Percentiles rank a stretch among this genome's conserved stretches.
Conservation (phyloP, 2,113 vertebrate species). For the Cepphus grylle region DNA sequence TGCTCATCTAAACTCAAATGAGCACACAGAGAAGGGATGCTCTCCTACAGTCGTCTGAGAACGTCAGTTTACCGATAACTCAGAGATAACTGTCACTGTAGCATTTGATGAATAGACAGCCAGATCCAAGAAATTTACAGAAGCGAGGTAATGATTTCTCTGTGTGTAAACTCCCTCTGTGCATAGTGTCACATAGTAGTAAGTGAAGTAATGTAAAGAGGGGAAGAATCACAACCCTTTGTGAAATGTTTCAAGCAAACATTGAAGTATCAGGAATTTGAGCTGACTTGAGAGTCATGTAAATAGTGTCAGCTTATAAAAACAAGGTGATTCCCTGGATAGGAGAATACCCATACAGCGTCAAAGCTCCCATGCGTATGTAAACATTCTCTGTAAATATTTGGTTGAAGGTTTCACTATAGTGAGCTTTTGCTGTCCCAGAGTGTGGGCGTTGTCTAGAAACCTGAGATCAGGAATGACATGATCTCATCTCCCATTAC, state of each 20-base stretch:
- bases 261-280: conserved; percentile 56
- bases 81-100: conserved; percentile 14
- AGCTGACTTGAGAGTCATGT: conserved; percentile 62
- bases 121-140: conserved; percentile 27
- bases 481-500: conserved; percentile 61
- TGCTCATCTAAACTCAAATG: neutral
- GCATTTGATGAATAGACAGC: neutral
- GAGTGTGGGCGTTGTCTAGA: conserved; percentile 57
- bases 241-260: conserved; percentile 58
- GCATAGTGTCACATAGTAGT: neutral
- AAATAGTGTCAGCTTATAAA: conserved; percentile 67
- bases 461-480: conserved; percentile 65
- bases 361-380: conserved; percentile 52
- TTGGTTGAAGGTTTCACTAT: conserved; percentile 51
- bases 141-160: conserved; percentile 9
- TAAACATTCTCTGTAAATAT: conserved; percentile 64
- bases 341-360: conserved; percentile 2
- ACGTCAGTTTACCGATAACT: neutral
- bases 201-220: conserved; percentile 25
- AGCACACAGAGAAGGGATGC: neutral
- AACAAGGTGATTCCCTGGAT: conserved; percentile 62
- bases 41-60: neutral
- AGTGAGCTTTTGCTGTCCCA: conserved; percentile 44
- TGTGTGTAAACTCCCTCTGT: conserved; percentile 11
- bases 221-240: conserved; percentile 23